A percentile compares a stretch with the other conserved stretches of the same genome.
These are phyloP conservation scores for Phylloscopus trochilus DNA, from an alignment of 2,113 vertebrate species.

Conservation along the genomic window DNA sequence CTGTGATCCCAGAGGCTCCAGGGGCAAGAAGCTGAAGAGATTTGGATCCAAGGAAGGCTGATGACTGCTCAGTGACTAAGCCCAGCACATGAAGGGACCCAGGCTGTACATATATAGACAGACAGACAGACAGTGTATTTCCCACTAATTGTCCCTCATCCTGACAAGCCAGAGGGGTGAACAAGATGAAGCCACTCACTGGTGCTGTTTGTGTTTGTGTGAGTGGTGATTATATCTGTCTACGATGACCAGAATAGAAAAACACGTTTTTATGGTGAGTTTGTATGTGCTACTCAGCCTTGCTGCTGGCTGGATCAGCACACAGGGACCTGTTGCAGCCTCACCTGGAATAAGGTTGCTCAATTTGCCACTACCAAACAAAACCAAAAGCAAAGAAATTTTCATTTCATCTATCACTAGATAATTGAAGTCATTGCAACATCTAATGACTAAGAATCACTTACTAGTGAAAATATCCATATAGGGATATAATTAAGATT, in stretches of 20 bases:
- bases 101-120: neutral
- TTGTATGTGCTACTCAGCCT: neutral
- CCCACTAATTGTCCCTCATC: neutral
- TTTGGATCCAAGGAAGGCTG: neutral
- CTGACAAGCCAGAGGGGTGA: neutral
- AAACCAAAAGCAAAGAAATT: neutral
- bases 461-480: neutral
- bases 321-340: neutral
- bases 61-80: neutral
- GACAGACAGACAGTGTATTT: rapidly evolving
- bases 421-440: neutral
- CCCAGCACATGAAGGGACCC: neutral
- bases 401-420: neutral
- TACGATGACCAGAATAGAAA: neutral
- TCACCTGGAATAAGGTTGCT: neutral
- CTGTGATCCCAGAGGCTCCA: neutral
- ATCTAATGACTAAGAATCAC: neutral
- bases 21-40: neutral
- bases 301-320: neutral
- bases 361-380: neutral
- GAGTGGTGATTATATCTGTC: neutral
- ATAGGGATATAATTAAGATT: neutral
- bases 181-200: neutral
- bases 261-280: neutral
- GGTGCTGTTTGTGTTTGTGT: neutral